Base-by-base conservation (phyloP, 1,140 invertebrate species). In the Bombus turneri region DNA sequence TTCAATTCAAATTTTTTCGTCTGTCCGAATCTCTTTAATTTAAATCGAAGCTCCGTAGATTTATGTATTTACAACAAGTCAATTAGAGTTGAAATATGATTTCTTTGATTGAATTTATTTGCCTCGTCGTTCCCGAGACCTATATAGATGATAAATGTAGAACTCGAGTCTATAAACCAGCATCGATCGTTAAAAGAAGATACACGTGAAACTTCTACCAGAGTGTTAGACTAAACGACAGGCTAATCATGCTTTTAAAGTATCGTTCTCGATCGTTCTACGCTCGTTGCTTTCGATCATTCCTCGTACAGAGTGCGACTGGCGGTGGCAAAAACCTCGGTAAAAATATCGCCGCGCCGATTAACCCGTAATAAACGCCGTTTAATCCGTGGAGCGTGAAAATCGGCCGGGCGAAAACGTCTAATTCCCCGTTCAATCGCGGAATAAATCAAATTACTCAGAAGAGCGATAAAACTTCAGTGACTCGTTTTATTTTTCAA, bases 331-430 rank as follows among this genome's bases (percentile, higher is more conserved):
- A 72, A 59, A 81, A 59, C 25, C 68, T 2, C 2, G 53, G 22
- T 9, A 59, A 82, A 82, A 82, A 74, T 59, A 13, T 10, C 9
- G 15, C 9, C 15, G 18, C 71, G 39, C n/a, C 57, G 81, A 62
- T 82, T 75, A 62, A 25, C 53, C n/a, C 28, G 37, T 59, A 62
- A 47, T 82, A 66, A 82, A 75, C 72, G 71, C 39, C 37, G 81
- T 47, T 82, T 64, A 43, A 64, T 82, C 80, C 31, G 81, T 75
- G 39, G 71, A 82, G 81, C 81, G 81, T 82, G 81, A 82, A 75
- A 82, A 75, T 39, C 71, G 39, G 34, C 39, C 22, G 31, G 57
- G n/a, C 71, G 71, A 75, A 68, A 59, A 82, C 81, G n/a, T 74
- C 43, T 47, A 75, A 82, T 82, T 75, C 72, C 39, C 57, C 28